A percentile compares a stretch with the other conserved stretches of the same genome.
phyloP scores from a whole-genome alignment of 1,140 invertebrate genomes.

The Tetragonula clypearis region DNA sequence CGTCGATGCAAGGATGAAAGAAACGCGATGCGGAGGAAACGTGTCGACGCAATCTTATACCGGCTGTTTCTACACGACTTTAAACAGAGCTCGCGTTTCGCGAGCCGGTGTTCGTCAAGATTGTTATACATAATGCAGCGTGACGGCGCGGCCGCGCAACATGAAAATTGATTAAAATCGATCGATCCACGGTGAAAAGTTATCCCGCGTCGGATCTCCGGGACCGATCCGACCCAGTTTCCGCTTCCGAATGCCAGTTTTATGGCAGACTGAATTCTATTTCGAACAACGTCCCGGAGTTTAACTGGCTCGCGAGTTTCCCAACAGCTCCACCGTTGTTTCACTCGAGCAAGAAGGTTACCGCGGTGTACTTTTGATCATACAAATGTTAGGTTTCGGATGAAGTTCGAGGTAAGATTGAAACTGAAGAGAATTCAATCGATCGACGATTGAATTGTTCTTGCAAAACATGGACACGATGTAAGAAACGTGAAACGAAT shows the following conservation, averaged over 20 bases:
- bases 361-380: not conserved
- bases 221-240: not conserved
- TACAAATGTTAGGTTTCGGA: not conserved
- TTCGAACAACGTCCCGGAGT: not conserved
- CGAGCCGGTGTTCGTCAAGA: not conserved
- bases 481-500: no score
- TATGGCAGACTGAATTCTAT: not conserved
- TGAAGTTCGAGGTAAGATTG: not conserved
- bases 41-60: not conserved
- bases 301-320: not conserved
- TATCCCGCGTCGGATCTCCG: not conserved
- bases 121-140: not conserved
- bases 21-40: not conserved
- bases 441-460: not conserved
- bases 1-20: no score
- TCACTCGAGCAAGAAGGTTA: not conserved
- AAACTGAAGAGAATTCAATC: not conserved
- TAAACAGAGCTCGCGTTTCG: not conserved
- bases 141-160: not conserved
- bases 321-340: not conserved
- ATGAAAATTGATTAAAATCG: conserved; percentile 21
- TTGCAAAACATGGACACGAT: no score
- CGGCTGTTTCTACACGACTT: not conserved
- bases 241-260: not conserved
- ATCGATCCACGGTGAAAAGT: not conserved